These are phyloP conservation scores for Hypothenemus hampei DNA, from an alignment of 1,140 invertebrate genomes.

Conservation along the genomic window DNA sequence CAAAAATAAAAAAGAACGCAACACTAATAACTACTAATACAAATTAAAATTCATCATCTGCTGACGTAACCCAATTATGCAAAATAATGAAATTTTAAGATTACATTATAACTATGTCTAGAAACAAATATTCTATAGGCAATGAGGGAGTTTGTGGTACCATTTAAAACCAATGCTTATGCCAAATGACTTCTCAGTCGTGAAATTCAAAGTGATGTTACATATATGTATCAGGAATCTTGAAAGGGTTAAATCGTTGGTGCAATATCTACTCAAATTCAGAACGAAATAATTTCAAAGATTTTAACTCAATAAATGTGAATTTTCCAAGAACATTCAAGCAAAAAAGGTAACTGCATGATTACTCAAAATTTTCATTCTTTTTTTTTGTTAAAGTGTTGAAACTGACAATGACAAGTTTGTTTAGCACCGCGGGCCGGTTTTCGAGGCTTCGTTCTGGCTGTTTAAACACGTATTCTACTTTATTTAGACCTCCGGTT, in stretches of 20 bases:
- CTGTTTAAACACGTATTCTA: conserved; percentile 27
- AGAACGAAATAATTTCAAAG: conserved; percentile 43
- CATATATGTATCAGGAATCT: too few species aligned
- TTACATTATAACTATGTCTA: too few species aligned
- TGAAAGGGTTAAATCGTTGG: conserved; percentile 58
- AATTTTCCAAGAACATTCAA: not conserved
- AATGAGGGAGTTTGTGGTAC: too few species aligned
- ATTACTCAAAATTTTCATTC: conserved; percentile 24
- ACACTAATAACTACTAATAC: too few species aligned
- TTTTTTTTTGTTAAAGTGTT: conserved; percentile 34
- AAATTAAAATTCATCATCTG: too few species aligned
- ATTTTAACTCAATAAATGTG: conserved; percentile 11
- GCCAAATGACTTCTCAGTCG: too few species aligned
- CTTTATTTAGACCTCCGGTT: conserved; percentile 38
- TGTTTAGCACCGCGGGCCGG: conserved; percentile 28
- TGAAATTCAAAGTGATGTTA: too few species aligned
- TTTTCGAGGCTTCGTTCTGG: conserved; percentile 30
- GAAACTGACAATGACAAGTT: conserved; percentile 13
- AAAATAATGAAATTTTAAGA: too few species aligned
- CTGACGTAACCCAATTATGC: too few species aligned
- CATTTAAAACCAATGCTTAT: too few species aligned
- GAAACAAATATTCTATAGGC: too few species aligned
- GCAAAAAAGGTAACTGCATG: conserved; percentile 19
- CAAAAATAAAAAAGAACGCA: too few species aligned
- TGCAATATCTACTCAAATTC: conserved; percentile 51